A percentile compares a stretch with the other conserved stretches of the same genome.
Evolutionary conservation across 2,888 invertebrate genomes (phyloP).

Genomic region (Apotomis capreana): DNA sequence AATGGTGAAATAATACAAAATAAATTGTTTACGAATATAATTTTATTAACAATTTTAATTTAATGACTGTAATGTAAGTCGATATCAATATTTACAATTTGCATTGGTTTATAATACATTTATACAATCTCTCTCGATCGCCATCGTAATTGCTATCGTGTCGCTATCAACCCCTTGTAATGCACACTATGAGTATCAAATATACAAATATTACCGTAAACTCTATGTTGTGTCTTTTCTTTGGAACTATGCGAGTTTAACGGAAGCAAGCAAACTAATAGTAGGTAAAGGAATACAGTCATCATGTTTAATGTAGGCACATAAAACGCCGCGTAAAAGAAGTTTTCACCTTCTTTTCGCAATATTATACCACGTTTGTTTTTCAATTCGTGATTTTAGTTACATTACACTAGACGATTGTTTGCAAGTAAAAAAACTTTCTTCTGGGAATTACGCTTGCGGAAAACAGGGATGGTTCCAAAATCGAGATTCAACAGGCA

Average conservation of each 20-base stretch:
- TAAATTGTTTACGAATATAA: slow-evolving; percentile 80
- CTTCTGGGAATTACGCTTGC: not conserved
- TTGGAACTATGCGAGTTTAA: slow-evolving; percentile 19
- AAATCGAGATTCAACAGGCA: not conserved
- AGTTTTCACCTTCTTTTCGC: too few species aligned
- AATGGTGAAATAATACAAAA: slow-evolving; percentile 62
- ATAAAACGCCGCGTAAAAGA: too few species aligned
- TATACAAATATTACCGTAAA: slow-evolving; percentile 34
- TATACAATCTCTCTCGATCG: slow-evolving; percentile 72
- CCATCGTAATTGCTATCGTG: slow-evolving; percentile 34
- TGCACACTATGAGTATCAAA: slow-evolving; percentile 46
- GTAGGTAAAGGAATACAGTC: not conserved
- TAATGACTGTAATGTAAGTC: slow-evolving; percentile 82
- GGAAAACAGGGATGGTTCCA: slow-evolving; percentile 25
- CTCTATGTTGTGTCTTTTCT: slow-evolving; percentile 10
- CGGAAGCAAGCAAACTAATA: not conserved
- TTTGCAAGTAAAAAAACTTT: not conserved
- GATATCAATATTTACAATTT: slow-evolving; percentile 81
- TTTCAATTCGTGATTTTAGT: too few species aligned
- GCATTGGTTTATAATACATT: slow-evolving; percentile 76
- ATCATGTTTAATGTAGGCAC: too few species aligned
- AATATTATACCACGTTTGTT: too few species aligned
- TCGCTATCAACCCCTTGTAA: slow-evolving; percentile 44
- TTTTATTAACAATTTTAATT: slow-evolving; percentile 84
- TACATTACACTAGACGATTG: too few species aligned